Evolutionary conservation across 2,888 invertebrate genomes (phyloP).

Genomic region (Alsophila aescularia): DNA sequence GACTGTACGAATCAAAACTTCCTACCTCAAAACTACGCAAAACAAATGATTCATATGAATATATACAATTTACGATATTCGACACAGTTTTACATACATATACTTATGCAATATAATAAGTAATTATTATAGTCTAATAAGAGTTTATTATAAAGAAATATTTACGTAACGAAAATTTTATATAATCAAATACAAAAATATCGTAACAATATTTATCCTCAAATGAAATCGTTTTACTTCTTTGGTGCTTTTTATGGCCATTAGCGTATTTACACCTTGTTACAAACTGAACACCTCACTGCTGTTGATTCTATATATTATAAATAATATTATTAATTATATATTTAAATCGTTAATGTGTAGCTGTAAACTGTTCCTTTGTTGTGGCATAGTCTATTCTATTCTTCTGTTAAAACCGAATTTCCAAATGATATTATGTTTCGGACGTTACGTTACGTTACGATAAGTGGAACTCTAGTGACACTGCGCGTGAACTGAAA

Average conservation of each 20-base stretch:
- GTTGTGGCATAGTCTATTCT: slow-evolving; percentile 47
- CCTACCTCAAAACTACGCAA: slow-evolving; percentile 82
- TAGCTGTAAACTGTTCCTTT: slow-evolving; percentile 59
- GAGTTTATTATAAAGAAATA: slow-evolving; percentile 81
- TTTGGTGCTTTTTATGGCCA: slow-evolving; percentile 78
- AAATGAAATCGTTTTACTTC: slow-evolving; percentile 63
- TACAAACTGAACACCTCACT: slow-evolving; percentile 66
- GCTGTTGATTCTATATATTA: slow-evolving; percentile 57
- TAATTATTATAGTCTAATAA: slow-evolving; percentile 75
- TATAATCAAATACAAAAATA: slow-evolving; percentile 66
- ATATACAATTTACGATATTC: slow-evolving; percentile 69
- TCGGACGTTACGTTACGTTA: slow-evolving; percentile 50
- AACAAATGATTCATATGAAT: slow-evolving; percentile 68
- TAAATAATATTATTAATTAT: slow-evolving; percentile 29
- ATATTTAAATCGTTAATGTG: slow-evolving; percentile 38
- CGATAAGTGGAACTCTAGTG: slow-evolving; percentile 53
- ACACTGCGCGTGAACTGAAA: slow-evolving; percentile 69
- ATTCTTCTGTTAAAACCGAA: slow-evolving; percentile 62
- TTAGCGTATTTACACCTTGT: slow-evolving; percentile 76
- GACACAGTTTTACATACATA: slow-evolving; percentile 67
- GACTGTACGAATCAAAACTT: slow-evolving; percentile 62
- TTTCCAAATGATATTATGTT: slow-evolving; percentile 73
- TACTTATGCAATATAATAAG: too few species aligned
- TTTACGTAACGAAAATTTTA: slow-evolving; percentile 74
- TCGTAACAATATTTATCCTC: slow-evolving; percentile 66